These are phyloP conservation scores for Acanthoscelides obtectus DNA, from an alignment of 2,888 invertebrate genomes.

Conservation along the genomic window DNA sequence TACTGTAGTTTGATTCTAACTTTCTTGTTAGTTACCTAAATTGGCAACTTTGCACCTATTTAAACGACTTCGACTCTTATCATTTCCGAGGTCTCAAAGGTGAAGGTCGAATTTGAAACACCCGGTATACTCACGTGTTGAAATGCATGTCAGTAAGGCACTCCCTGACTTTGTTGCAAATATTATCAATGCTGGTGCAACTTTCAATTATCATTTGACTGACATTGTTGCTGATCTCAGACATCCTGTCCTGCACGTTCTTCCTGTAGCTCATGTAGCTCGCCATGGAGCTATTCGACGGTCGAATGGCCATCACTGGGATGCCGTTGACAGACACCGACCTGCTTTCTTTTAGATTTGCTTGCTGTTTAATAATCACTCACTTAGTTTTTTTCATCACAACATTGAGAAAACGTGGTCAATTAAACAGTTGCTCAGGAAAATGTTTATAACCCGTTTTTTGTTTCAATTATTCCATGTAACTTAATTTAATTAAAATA, in stretches of 20 bases:
- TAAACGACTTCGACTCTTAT: no score
- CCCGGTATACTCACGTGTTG: slow-evolving; percentile 1
- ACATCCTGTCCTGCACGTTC: slow-evolving; percentile 25
- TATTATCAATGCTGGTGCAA: slow-evolving; percentile 28
- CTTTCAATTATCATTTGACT: slow-evolving; percentile 29
- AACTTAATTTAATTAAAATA: no score
- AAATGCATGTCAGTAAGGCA: slow-evolving; percentile 20
- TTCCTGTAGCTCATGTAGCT: slow-evolving; percentile 20
- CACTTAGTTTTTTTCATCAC: no score
- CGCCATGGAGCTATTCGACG: not conserved
- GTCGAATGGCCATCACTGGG: not conserved
- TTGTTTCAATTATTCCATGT: no score
- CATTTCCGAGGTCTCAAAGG: no score
- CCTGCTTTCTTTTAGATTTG: not conserved
- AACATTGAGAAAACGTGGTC: no score
- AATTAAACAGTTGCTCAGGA: no score
- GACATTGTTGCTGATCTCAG: slow-evolving; percentile 28
- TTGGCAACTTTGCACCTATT: no score
- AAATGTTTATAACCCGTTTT: no score
- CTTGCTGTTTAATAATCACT: not conserved
- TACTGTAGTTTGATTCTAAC: no score
- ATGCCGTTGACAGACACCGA: not conserved
- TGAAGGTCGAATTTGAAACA: no score
- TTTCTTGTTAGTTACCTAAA: no score
- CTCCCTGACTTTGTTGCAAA: slow-evolving; percentile 30